phyloP scores from a whole-genome alignment of 2,797 vertebrate species.

The Anguilla pacifica region DNA sequence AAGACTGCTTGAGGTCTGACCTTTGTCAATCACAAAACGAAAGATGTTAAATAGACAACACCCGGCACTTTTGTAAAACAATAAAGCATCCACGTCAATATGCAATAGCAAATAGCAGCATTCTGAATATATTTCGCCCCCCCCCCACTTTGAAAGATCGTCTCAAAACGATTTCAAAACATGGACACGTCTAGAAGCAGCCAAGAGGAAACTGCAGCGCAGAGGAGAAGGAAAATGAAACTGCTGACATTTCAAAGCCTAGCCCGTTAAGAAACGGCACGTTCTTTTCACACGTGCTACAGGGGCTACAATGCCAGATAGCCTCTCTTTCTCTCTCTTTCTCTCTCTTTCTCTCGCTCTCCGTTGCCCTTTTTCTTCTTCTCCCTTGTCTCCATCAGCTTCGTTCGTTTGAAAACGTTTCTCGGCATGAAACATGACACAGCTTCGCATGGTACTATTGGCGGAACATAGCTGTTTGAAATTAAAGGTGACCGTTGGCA shows the following conservation, averaged over 20 bases:
- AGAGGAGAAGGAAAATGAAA: conserved; percentile 32
- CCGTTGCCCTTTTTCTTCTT: neutral
- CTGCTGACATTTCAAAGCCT: conserved; percentile 51
- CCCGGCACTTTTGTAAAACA: neutral
- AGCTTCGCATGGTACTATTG: neutral
- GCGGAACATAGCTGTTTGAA: neutral
- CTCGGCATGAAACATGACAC: neutral
- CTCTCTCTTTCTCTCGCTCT: neutral
- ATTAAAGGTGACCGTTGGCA: neutral
- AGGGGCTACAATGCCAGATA: neutral
- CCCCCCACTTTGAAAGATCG: neutral
- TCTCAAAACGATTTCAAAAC: neutral
- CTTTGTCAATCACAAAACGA: neutral
- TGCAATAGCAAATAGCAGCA: neutral
- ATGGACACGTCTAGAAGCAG: neutral
- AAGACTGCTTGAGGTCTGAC: neutral
- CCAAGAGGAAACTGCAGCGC: neutral
- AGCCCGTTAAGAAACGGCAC: conserved; percentile 29
- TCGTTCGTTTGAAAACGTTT: neutral
- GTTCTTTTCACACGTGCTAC: conserved; percentile 13
- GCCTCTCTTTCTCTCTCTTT: neutral
- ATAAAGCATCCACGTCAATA: neutral
- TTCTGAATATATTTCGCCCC: neutral
- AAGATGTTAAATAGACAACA: neutral
- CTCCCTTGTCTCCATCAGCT: neutral